A percentile compares a stretch with the other conserved stretches of the same genome.
phyloP scores from a whole-genome alignment of 2,888 invertebrate species.

The Dexiosoma caninum region DNA sequence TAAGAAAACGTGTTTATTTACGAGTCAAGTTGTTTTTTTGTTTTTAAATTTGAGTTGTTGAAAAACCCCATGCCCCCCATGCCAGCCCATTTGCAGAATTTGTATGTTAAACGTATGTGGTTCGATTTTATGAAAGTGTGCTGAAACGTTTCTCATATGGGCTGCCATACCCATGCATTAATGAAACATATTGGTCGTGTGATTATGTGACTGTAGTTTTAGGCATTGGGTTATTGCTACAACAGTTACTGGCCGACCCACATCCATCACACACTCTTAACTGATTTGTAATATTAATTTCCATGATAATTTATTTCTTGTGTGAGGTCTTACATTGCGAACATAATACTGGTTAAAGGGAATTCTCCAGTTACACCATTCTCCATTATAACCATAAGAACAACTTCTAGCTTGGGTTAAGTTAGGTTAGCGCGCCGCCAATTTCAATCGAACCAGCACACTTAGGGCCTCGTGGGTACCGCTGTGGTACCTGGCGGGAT shows the following conservation, averaged over 20 bases:
- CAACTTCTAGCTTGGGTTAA: too few species aligned
- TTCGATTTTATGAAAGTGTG: neutral
- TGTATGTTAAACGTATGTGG: conserved; percentile 16
- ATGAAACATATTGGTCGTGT: conserved; percentile 35
- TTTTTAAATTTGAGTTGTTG: neutral
- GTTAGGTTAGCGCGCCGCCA: too few species aligned
- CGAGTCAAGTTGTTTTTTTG: conserved; percentile 22
- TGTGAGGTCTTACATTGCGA: too few species aligned
- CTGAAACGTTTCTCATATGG: neutral
- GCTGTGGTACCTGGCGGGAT: too few species aligned
- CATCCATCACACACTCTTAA: conserved; percentile 66
- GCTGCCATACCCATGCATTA: neutral
- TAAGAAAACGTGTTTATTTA: conserved; percentile 8
- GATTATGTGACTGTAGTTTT: conserved; percentile 14
- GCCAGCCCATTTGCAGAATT: neutral
- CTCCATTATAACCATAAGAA: too few species aligned
- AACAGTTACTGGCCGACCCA: conserved; percentile 1
- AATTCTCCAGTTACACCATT: too few species aligned
- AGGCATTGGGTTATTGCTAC: conserved; percentile 1
- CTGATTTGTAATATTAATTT: conserved; percentile 75
- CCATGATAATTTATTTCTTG: conserved; percentile 55
- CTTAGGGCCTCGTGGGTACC: too few species aligned
- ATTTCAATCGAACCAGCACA: too few species aligned
- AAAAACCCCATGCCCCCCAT: neutral
- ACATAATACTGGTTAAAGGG: too few species aligned